Evolutionary conservation across 2,888 invertebrate genomes (phyloP).

Genomic region (Drosophila pseudotalamancana): DNA sequence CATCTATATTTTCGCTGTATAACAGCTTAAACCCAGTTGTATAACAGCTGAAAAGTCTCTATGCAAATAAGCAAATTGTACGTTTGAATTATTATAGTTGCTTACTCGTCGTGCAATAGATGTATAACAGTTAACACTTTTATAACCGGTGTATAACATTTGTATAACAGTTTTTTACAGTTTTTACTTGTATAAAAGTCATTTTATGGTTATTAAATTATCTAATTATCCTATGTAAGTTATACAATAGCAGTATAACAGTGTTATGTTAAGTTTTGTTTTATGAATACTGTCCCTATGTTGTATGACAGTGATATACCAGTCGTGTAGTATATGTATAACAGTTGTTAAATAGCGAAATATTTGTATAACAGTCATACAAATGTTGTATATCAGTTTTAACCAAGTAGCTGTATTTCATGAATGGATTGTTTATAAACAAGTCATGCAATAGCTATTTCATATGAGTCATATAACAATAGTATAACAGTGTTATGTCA

Average conservation of each 20-base stretch:
- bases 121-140: no score
- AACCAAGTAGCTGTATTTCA: background rate
- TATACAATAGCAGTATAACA: constrained; percentile 2
- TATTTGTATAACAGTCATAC: background rate
- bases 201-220: no score
- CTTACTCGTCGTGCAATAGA: no score
- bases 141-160: background rate
- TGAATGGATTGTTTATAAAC: no score
- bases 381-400: background rate
- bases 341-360: background rate
- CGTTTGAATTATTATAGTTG: no score
- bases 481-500: background rate
- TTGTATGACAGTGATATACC: background rate
- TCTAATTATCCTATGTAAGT: no score
- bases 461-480: no score
- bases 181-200: no score
- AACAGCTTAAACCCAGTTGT: background rate
- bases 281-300: background rate
- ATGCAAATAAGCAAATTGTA: no score
- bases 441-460: no score
- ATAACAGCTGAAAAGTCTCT: no score
- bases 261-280: background rate
- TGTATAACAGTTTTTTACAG: background rate
- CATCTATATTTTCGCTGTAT: background rate
- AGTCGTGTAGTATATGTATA: background rate